Percentiles rank a stretch among this genome's conserved stretches.
Conservation (phyloP, 2,797 vertebrate genomes). For the Scolopax bukidnonensis region DNA sequence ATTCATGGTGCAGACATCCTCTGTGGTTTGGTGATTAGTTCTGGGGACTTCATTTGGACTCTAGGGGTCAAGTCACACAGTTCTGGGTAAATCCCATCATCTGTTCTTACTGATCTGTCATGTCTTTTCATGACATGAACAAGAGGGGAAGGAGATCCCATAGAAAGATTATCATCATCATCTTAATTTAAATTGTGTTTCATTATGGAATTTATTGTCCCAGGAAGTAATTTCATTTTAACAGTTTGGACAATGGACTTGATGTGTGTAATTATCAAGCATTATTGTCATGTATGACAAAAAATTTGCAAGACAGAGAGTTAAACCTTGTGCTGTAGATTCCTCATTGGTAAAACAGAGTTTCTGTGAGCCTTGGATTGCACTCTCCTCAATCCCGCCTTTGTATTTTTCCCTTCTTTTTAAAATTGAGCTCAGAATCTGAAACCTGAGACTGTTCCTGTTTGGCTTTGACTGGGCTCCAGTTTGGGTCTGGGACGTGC, state of each 20-base stretch:
- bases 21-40: slow-evolving; percentile 50
- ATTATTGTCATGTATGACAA: background rate
- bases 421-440: background rate
- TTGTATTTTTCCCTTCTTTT: background rate
- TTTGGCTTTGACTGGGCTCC: background rate
- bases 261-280: background rate
- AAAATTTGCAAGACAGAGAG: background rate
- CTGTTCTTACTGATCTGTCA: background rate
- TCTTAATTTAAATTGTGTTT: background rate
- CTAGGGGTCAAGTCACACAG: background rate
- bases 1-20: slow-evolving; percentile 6
- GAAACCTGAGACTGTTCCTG: slow-evolving; percentile 2
- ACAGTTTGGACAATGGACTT: background rate
- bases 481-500: background rate
- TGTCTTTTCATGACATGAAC: background rate
- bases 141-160: background rate
- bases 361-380: background rate
- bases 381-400: background rate
- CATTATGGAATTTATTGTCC: background rate
- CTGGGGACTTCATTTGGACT: background rate
- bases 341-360: background rate
- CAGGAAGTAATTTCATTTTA: background rate
- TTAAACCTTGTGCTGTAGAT: background rate
- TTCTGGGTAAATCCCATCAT: background rate
- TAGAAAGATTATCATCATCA: background rate